Percentiles rank a stretch among this genome's conserved stretches.
phyloP scores from a whole-genome alignment of 2,113 vertebrate genomes.

The Periophthalmus modestus region DNA sequence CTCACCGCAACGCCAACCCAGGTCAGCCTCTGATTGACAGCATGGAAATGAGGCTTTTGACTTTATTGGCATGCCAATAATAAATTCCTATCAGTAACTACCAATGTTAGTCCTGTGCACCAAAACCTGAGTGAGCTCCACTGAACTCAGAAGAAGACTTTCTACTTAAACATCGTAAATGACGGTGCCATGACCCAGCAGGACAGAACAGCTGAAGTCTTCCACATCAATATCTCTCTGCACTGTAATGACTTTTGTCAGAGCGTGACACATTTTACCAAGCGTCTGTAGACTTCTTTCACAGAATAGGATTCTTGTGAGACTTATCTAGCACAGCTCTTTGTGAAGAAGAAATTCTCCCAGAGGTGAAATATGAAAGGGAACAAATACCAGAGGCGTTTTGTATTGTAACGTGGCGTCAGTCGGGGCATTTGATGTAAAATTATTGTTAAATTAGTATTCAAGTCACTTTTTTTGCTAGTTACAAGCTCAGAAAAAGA shows the following conservation, averaged over 20 bases:
- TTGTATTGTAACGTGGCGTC: background rate
- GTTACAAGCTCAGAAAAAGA: background rate
- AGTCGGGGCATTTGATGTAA: background rate
- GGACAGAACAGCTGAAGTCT: background rate
- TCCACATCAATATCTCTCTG: background rate
- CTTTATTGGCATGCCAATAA: slow-evolving; percentile 29
- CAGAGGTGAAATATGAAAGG: slow-evolving; percentile 1
- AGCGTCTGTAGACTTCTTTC: slow-evolving; percentile 11
- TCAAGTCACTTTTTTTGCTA: background rate
- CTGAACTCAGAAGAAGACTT: background rate
- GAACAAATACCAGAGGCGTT: background rate
- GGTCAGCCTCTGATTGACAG: slow-evolving; percentile 37
- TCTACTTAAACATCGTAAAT: background rate
- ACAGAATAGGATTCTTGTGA: background rate
- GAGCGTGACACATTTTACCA: slow-evolving; percentile 22
- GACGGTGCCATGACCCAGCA: background rate
- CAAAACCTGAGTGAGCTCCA: background rate
- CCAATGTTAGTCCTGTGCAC: slow-evolving; percentile 3
- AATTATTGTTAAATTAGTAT: background rate
- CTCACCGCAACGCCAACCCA: slow-evolving; percentile 17
- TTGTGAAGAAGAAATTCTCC: slow-evolving; percentile 4
- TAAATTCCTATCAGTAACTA: slow-evolving; percentile 5
- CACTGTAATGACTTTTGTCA: slow-evolving; percentile 1
- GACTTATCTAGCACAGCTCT: slow-evolving; percentile 14
- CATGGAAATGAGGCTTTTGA: slow-evolving; percentile 34